Base-by-base conservation (phyloP, 2,888 invertebrate genomes). In the Drosophila nr. fundita region DNA sequence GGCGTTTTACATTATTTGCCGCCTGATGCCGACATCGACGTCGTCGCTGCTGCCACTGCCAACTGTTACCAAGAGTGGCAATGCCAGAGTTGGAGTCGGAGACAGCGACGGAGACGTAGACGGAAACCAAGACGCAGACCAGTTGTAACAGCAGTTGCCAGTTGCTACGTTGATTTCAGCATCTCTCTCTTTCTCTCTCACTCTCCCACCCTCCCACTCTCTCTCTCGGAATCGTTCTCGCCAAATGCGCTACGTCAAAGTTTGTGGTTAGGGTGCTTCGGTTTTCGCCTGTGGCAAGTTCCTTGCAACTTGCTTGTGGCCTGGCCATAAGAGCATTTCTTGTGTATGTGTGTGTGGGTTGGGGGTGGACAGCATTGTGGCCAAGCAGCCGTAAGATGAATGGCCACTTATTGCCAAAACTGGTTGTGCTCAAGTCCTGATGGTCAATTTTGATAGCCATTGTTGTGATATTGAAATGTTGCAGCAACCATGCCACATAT, bases 1-100 rank as follows among this genome's bases (percentile, higher is more conserved):
- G 91, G 91, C 87, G 89, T 91, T 91, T 92, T 91, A 83, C 91
- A 90, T 92, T 90, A 90, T 90, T 91, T 91, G 89, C 92, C 92
- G 91, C 89, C 92, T 92, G 92, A 90, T 92, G 92, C 66, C 72
- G 71, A 30, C 50, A 73, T 55, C 73, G 55, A 29, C 40, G 57
- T 29, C 38, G n/a, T 27, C 8, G 55, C 34, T n/a, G 53, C 83
- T 84, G 85, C 83, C 81, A 77, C 29, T 45, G 77, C 83, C 90
- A 83, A 88, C 77, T 90, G 90, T 87, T 89, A 75, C 89, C 85
- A 86, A 72, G 68, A 73, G 72, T 64, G 72, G 68, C 80, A 74
- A 55, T 64, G 70, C 70, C 65, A 40, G 58, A 53, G 62, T 27
- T 42, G 40, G 49, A 65, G 57, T 45, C 13, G 36, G 18, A 52